Evolutionary conservation across 2,113 vertebrate genomes (phyloP).

Genomic region (Cervus canadensis): DNA sequence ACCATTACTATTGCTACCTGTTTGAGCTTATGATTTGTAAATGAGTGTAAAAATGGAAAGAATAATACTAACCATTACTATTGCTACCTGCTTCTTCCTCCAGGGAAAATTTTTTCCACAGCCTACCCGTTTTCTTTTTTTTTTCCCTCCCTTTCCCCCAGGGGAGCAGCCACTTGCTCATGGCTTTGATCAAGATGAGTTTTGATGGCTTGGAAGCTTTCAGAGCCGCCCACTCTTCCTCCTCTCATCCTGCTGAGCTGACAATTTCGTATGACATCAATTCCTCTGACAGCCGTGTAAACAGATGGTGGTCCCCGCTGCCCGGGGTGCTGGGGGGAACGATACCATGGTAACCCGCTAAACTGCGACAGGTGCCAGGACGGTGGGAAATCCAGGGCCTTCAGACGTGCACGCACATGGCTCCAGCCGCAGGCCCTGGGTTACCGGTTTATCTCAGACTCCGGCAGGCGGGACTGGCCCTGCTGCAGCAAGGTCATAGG

Average conservation of each 20-base stretch:
- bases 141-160: background rate
- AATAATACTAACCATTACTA: background rate
- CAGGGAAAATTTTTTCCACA: background rate
- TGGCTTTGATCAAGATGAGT: slow-evolving; percentile 63
- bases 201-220: slow-evolving; percentile 65
- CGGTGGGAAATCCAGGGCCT: slow-evolving; percentile 64
- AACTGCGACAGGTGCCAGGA: slow-evolving; percentile 73
- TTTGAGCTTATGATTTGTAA: background rate
- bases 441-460: background rate
- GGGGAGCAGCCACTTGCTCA: slow-evolving; percentile 33
- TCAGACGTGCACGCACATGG: background rate
- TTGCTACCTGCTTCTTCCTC: background rate
- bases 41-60: background rate
- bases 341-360: slow-evolving; percentile 74
- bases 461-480: background rate
- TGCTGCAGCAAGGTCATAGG: background rate
- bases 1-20: background rate
- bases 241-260: slow-evolving; percentile 58
- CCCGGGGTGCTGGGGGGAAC: slow-evolving; percentile 59
- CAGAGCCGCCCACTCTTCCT: slow-evolving; percentile 71
- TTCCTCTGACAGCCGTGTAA: slow-evolving; percentile 75
- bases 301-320: slow-evolving; percentile 75
- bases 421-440: background rate
- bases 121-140: background rate
- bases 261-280: slow-evolving; percentile 70